Conservation (phyloP, 2,113 vertebrate genomes). For the Plecotus auritus region DNA sequence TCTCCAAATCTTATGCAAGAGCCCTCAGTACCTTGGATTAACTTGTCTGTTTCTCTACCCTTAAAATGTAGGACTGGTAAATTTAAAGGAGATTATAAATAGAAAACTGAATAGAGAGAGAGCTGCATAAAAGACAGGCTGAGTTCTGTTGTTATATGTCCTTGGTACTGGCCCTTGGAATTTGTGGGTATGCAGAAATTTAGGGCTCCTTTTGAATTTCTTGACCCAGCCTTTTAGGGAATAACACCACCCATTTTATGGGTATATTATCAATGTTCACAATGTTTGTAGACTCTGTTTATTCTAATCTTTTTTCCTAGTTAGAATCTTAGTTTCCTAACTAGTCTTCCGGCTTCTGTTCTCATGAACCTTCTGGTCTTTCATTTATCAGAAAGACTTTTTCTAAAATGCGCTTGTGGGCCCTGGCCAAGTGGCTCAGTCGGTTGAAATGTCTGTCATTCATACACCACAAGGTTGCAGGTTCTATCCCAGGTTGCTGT, state of each 20-base stretch:
- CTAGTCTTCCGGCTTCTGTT: background rate
- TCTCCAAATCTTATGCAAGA: background rate
- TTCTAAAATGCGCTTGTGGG: background rate
- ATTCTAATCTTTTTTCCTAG: background rate
- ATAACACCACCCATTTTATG: background rate
- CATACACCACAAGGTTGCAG: background rate
- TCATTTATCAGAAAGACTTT: background rate
- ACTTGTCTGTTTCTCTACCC: background rate
- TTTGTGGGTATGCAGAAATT: background rate
- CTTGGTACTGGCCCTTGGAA: background rate
- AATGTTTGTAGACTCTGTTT: background rate
- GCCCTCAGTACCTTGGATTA: background rate
- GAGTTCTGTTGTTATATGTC: background rate
- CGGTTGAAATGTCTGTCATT: background rate
- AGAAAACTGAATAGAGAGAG: background rate
- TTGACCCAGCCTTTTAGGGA: background rate
- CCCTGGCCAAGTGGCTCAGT: background rate
- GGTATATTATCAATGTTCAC: background rate
- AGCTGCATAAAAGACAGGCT: background rate
- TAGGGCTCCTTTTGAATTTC: background rate
- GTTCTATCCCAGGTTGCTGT: background rate
- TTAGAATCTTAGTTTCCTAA: background rate
- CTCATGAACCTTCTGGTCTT: background rate
- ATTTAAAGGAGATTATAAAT: constrained; percentile 30
- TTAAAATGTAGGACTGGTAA: constrained; percentile 11